Base-by-base conservation (phyloP, 1,140 invertebrate genomes). In the Rhysida immarginata region DNA sequence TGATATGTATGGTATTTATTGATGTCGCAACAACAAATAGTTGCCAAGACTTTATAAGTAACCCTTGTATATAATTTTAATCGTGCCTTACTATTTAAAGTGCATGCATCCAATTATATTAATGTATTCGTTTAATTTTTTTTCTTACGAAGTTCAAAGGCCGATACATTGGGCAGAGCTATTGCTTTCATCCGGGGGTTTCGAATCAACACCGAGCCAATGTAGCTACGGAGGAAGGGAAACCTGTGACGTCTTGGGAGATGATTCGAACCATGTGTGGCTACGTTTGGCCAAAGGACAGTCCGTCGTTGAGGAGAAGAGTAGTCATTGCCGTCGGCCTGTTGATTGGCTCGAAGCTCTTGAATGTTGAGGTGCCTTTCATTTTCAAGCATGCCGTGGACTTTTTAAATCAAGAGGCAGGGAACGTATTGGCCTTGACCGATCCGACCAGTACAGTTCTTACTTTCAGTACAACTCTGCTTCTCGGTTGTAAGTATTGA, bases 211-310 rank as follows among this genome's bases (percentile, higher is more conserved):
- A 79, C 57, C 71, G 78, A 70, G 80, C 84, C 70, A 58, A 65
- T 46, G 69, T 86, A 53, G 74, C 75, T 72, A n/a, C n/a, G n/a
- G 53, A 53, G 14, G 44, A 56, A 20, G 53, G 56, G 20, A 59
- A 62, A 42, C 53, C 64, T n/a, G 80, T 94, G 20, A 81, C 80
- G 1, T 79, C 80, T 20, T 68, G 70, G 59, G 81, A 95, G 62
- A 95, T 99, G 82, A 65, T 96, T 1, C 78, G 78, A 60, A 81
- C 82, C 46, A 93, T 99, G 86, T 67, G 92, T 61, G 74, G 78
- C 43, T 94, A 97, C 74, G 86, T 98, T 56, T 99, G 96, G 96
- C 96, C 96, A 26, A 85, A 89, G 80, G 84, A 91, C 69, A 84
- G 94, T 67, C 68, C 75, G 58, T 75, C 77, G 58, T 85, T 95